Evolutionary conservation across 1,140 invertebrate species (phyloP).

Genomic region (Drosophila insularis): DNA sequence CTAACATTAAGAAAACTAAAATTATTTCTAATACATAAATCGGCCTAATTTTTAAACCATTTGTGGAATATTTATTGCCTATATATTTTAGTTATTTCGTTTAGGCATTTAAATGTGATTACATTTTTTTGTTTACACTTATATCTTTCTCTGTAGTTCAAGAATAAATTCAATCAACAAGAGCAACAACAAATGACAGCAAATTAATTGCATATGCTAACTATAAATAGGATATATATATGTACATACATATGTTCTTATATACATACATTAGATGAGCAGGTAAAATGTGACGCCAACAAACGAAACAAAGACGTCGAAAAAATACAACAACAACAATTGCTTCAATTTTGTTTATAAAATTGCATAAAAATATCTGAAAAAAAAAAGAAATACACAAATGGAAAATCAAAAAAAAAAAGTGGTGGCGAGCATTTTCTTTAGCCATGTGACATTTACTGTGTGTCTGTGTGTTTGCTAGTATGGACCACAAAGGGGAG

Average conservation of each 20-base stretch:
- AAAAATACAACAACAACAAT: constrained; percentile 38
- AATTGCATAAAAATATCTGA: constrained; percentile 4
- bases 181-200: constrained; percentile 41
- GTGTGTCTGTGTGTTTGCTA: no score
- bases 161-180: constrained; percentile 28
- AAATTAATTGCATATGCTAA: constrained; percentile 57
- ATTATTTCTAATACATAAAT: no score
- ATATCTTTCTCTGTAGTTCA: constrained; percentile 17
- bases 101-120: background rate
- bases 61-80: no score
- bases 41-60: no score
- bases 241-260: no score
- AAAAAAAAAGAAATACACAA: background rate
- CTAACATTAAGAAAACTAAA: no score
- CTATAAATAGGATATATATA: constrained; percentile 46
- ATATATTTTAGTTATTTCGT: background rate
- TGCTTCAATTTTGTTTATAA: constrained; percentile 11
- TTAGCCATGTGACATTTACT: constrained; percentile 53
- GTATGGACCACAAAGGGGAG: background rate
- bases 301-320: constrained; percentile 45
- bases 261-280: background rate
- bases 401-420: background rate
- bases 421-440: background rate
- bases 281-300: constrained; percentile 10
- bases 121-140: constrained; percentile 7